Evolutionary conservation across 2,797 vertebrate species (phyloP), one percentile per base, ranked within the genome.

Genomic region (Cottoperca gobio): DNA sequence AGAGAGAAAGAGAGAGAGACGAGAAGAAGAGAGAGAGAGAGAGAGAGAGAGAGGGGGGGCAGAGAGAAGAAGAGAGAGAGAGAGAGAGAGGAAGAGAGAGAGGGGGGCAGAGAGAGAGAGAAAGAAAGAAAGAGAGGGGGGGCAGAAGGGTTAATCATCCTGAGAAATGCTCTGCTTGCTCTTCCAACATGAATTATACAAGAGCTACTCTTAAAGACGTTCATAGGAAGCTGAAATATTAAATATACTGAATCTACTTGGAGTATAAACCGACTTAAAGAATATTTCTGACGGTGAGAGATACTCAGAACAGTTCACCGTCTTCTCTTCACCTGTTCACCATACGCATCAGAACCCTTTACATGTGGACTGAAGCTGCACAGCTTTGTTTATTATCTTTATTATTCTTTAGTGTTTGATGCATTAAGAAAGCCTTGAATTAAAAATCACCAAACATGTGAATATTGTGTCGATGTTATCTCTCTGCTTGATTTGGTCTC

Each of bases 181-280:
- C 65, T 61, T 49, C n/a, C 23, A 19, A 59, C 10, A 52, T 70
- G 52, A 77, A 81, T 58, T 54, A 67, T 49, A 68, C 28, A 71
- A 21, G 8, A 73, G 10, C n/a, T 43, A 3, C 17, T 52, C 35
- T 64, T 16, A 19, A 10, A 33, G 19, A 31, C n/a, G 48, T n/a
- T 49, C 13, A 12, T 13, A 2, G 3, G 2, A 55, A 59, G 45
- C 21, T 9, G 26, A 31, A 12, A 37, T 5, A 46, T 8, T 2
- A n/a, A 33, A 57, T 33, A 17, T 3, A 19, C 17, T 2, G 12
- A 19, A 42, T 78, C 40, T 23, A 16, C 42, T 16, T 12, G 62
- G 16, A 66, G 48, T 11, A 40, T 16, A 17, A 58, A 9, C 9
- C 2, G 3, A 31, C 14, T 43, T 6, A 33, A 33, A 33, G 33